phyloP scores from a whole-genome alignment of 2,113 vertebrate species.

The Saccopteryx leptura region DNA sequence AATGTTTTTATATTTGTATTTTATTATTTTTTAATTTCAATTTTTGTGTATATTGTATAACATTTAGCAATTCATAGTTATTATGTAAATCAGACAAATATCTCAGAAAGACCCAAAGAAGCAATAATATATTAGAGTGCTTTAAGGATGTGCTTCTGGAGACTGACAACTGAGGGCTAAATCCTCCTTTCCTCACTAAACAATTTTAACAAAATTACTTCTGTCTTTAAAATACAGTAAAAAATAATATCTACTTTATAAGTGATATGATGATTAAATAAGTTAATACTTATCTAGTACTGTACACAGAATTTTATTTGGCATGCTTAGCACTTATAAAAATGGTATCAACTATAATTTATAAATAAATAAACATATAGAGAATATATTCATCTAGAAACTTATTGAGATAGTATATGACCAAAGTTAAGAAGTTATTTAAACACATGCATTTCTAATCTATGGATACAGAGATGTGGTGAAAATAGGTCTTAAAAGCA shows the following conservation, averaged over 20 bases:
- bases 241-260: neutral
- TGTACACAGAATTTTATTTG: neutral
- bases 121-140: neutral
- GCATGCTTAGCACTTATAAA: neutral
- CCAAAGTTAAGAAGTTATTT: neutral
- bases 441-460: neutral
- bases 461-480: neutral
- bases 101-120: neutral
- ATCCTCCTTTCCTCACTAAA: neutral
- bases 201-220: neutral
- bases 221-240: neutral
- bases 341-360: neutral
- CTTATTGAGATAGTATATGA: neutral
- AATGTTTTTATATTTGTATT: neutral
- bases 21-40: neutral
- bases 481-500: neutral
- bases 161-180: neutral
- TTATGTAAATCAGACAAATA: neutral
- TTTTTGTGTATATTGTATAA: neutral
- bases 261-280: neutral
- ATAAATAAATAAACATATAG: neutral
- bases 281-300: neutral
- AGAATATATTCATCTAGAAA: neutral
- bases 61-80: neutral
- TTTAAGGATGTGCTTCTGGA: neutral